These are phyloP conservation scores for Gari tellinella DNA, from an alignment of 2,888 invertebrate genomes.

Conservation along the genomic window DNA sequence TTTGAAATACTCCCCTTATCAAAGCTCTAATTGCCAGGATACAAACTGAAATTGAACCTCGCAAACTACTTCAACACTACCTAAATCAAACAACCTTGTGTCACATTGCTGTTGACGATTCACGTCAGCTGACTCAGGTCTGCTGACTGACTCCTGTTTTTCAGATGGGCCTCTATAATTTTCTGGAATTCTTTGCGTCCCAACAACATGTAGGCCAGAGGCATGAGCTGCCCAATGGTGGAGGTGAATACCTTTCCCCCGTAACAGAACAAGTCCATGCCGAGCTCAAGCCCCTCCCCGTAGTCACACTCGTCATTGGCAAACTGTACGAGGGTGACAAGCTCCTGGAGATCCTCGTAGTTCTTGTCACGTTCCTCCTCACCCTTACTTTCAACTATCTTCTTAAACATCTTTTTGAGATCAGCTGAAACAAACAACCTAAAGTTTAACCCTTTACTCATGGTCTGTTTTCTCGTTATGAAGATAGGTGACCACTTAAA, in stretches of 20 bases:
- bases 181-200: conserved; percentile 89
- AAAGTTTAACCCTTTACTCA: too few relatives aligned
- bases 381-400: conserved; percentile 86
- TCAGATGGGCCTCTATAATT: conserved; percentile 91
- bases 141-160: conserved; percentile 86
- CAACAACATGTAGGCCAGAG: conserved; percentile 91
- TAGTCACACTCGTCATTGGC: conserved; percentile 98
- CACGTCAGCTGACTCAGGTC: conserved; percentile 69
- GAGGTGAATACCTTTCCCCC: conserved; percentile 89
- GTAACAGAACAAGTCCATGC: conserved; percentile 92
- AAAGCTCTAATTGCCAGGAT: too few relatives aligned
- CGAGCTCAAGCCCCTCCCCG: conserved; percentile 95
- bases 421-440: conserved; percentile 86
- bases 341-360: conserved; percentile 90
- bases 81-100: too few relatives aligned
- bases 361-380: conserved; percentile 87
- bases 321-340: conserved; percentile 93
- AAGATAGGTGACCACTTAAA: too few relatives aligned
- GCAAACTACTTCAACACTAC: too few relatives aligned
- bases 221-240: conserved; percentile 88
- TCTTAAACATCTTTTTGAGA: conserved; percentile 89
- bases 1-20: too few relatives aligned
- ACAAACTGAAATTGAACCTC: too few relatives aligned
- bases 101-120: conserved; percentile 1
- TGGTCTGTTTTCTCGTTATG: too few relatives aligned